Evolutionary conservation across 2,797 vertebrate species (phyloP), one percentile per base, ranked within the genome.

Genomic region (Phyllotis vaccarum): DNA sequence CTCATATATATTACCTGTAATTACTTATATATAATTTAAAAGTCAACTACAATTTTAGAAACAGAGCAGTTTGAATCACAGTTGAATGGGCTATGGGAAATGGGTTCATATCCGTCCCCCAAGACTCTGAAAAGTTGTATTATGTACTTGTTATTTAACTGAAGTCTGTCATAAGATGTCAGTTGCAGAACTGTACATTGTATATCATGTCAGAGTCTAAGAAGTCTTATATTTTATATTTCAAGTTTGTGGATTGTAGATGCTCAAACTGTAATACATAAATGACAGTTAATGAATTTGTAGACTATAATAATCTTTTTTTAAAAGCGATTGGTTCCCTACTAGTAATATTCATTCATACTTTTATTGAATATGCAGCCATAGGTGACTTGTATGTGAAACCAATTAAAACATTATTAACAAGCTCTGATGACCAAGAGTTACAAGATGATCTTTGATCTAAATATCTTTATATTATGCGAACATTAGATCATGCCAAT

Each of bases 391-490:
- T 70, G 2, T 75, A 43, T 64, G 37, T 58, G 46, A 46, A 83
- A 58, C 21, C 5, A 40, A 70, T 94, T 95, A 37, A 80, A 85
- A 92, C 89, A 66, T 81, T 31, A 62, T 90, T 81, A 79, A 66
- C 5, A n/a, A 95, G 85, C 31, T 68, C n/a, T 40, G 68, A 62
- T 58, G 17, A 79, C 64, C 14, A 17, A 83, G 13, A 62, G 6
- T 9, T 34, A 74, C 14, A 82, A 82, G 62, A 16, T 76, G n/a
- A 66, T 68, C 40, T 62, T 29, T 86, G 17, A 62, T 16, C 0
- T 70, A 11, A 19, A 24, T 27, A 74, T 10, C 24, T 24, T 24
- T 17, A 19, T 40, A 46, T 11, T 24, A n/a, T 43, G 31, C 10
- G 68, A 85, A 92, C 11, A 60, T 27, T 46, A 17, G 31, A 7